Conservation (phyloP, 1,140 invertebrate species). For the Neoseiulus cucumeris region DNA sequence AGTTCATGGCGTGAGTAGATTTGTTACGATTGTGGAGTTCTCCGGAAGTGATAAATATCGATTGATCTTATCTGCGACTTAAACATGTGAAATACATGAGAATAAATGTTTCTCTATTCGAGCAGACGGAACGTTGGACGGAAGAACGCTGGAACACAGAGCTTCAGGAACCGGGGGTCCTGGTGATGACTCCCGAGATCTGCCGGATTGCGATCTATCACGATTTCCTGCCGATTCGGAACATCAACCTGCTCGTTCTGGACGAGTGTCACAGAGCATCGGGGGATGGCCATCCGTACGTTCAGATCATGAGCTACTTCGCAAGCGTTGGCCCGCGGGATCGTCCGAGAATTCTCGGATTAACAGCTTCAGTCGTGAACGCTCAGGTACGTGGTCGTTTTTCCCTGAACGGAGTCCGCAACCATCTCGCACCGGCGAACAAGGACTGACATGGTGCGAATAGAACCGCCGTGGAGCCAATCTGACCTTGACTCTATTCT, state of each 20-base stretch:
- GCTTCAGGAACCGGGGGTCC: slow-evolving; percentile 42
- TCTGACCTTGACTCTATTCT: too few relatives aligned
- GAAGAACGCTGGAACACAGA: slow-evolving; percentile 40
- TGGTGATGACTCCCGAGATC: slow-evolving; percentile 69
- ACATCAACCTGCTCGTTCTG: slow-evolving; percentile 61
- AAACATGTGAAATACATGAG: too few relatives aligned
- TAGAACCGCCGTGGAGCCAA: too few relatives aligned
- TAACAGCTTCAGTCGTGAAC: slow-evolving; percentile 36
- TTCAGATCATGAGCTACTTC: slow-evolving; percentile 41
- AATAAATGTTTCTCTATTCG: neutral
- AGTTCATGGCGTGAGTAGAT: slow-evolving; percentile 30
- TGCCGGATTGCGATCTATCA: slow-evolving; percentile 48
- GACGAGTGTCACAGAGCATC: slow-evolving; percentile 78
- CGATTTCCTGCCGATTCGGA: slow-evolving; percentile 35
- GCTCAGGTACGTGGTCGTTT: slow-evolving; percentile 25
- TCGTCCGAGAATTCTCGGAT: slow-evolving; percentile 43
- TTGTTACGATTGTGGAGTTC: too few relatives aligned
- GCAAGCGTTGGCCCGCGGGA: slow-evolving; percentile 23
- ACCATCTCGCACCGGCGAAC: too few relatives aligned
- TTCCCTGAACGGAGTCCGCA: too few relatives aligned
- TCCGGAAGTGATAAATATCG: too few relatives aligned
- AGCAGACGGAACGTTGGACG: neutral
- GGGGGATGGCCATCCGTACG: slow-evolving; percentile 51
- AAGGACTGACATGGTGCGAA: too few relatives aligned
- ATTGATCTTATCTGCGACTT: too few relatives aligned